These are phyloP conservation scores for Mesodorylaimus sp. DNA, from an alignment of 2,888 invertebrate species.

Conservation along the genomic window DNA sequence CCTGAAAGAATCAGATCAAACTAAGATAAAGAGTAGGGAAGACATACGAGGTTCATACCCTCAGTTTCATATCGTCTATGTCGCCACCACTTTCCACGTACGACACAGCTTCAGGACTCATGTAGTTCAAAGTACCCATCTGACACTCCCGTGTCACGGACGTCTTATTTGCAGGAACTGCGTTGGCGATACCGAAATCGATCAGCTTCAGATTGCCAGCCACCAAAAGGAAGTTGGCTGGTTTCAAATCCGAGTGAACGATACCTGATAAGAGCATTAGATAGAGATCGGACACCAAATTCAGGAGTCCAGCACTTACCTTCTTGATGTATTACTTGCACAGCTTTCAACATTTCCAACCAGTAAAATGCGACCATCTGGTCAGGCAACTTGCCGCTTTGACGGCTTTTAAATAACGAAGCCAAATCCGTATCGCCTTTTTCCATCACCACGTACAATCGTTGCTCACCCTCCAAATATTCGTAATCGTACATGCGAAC, in stretches of 20 bases:
- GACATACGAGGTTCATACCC: background rate
- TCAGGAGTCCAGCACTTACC: slow-evolving; percentile 40
- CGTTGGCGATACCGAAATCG: slow-evolving; percentile 87
- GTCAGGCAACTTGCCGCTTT: slow-evolving; percentile 40
- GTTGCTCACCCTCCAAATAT: slow-evolving; percentile 44
- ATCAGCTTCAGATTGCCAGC: slow-evolving; percentile 72
- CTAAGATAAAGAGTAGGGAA: background rate
- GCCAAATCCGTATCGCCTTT: slow-evolving; percentile 74
- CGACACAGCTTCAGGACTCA: slow-evolving; percentile 61
- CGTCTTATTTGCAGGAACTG: slow-evolving; percentile 66
- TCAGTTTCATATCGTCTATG: no score
- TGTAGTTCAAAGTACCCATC: slow-evolving; percentile 79
- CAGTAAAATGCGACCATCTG: slow-evolving; percentile 67
- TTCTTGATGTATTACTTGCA: slow-evolving; percentile 68
- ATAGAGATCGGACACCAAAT: background rate
- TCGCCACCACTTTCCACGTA: background rate
- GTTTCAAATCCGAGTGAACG: slow-evolving; percentile 88
- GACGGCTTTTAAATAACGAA: slow-evolving; percentile 34
- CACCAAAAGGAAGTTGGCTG: slow-evolving; percentile 79
- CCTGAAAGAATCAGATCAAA: slow-evolving; percentile 37
- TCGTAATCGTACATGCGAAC: slow-evolving; percentile 67
- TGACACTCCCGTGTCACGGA: slow-evolving; percentile 60
- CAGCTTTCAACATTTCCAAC: slow-evolving; percentile 78
- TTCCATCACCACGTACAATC: slow-evolving; percentile 70
- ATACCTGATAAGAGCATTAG: slow-evolving; percentile 45